Evolutionary conservation across 1,140 invertebrate genomes (phyloP).

Genomic region (Gerris buenoi): DNA sequence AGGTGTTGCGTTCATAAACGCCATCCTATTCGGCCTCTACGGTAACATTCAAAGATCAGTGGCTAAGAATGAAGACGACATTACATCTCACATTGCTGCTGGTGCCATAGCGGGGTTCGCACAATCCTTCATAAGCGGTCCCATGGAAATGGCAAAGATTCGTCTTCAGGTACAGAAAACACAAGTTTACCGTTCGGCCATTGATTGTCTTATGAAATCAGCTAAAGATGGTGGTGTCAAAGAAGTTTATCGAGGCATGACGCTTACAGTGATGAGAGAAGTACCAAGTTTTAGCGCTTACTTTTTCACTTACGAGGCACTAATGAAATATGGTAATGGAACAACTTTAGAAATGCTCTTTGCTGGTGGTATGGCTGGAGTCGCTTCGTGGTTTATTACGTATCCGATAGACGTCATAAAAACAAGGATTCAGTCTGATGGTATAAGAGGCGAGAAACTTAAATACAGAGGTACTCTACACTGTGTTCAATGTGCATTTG

Average conservation of each 20-base stretch:
- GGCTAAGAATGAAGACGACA: slow-evolving; percentile 37
- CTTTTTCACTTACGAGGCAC: slow-evolving; percentile 56
- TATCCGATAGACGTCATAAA: slow-evolving; percentile 86
- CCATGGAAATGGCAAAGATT: slow-evolving; percentile 78
- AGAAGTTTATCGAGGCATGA: slow-evolving; percentile 58
- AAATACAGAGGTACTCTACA: slow-evolving; percentile 51
- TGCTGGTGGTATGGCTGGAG: slow-evolving; percentile 70
- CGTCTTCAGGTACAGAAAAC: slow-evolving; percentile 47
- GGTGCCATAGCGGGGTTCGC: slow-evolving; percentile 56
- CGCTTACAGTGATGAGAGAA: slow-evolving; percentile 58
- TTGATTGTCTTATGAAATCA: slow-evolving; percentile 49
- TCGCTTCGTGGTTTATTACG: slow-evolving; percentile 63
- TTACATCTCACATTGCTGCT: slow-evolving; percentile 51
- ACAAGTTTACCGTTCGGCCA: slow-evolving; percentile 35
- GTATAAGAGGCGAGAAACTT: slow-evolving; percentile 38
- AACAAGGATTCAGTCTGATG: slow-evolving; percentile 68
- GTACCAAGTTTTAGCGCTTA: slow-evolving; percentile 55
- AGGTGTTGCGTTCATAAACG: slow-evolving; percentile 72
- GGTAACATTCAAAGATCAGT: slow-evolving; percentile 51
- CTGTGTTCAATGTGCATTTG: slow-evolving; percentile 52
- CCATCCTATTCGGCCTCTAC: slow-evolving; percentile 82
- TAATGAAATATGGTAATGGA: slow-evolving; percentile 34
- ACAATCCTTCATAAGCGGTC: slow-evolving; percentile 65
- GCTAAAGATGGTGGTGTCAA: slow-evolving; percentile 42
- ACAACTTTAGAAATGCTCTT: slow-evolving; percentile 44